Evolutionary conservation across 1,140 invertebrate species (phyloP), one percentile per base, ranked within the genome.

Genomic region (Apis dorsata): DNA sequence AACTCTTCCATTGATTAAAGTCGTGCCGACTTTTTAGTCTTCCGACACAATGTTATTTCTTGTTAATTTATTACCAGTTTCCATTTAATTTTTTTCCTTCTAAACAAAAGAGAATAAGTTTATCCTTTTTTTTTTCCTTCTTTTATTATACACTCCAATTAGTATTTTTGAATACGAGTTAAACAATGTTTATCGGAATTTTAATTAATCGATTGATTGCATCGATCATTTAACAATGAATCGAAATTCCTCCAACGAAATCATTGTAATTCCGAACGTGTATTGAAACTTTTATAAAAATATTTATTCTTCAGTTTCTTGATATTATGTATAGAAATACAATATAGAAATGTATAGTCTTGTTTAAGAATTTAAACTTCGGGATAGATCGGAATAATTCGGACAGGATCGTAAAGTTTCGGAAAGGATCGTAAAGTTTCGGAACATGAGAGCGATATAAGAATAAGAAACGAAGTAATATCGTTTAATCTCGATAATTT

Each of bases 151-250:
- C 12, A 15, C 12, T 44, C 19, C 49, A 15, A 15, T 21, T 51
- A 49, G 10, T 8, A 44, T 8, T 17, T 4, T 11, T 1, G 1
- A 49, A 8, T 15, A 9, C 12, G 21, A 57, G 44, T 19, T 55
- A 2, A 17, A 5, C 8, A 11, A n/a, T 34, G 62, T 76, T 51
- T 60, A 70, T 70, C 62, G 24, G 34, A 51, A 62, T 59, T 79
- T 21, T 28, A 59, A 79, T 71, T 51, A 69, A 71, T 59, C 44
- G 55, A 79, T 71, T 11, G n/a, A 1, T 59, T 17, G 74, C 19
- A 3, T 17, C 60, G 66, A 60, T 78, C 65, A n/a, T 59, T 28
- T 66, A 53, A 69, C 77, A 11, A 53, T 24, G 44, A 53, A 71
- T 79, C 19, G 19, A 66, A 51, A 79, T 0, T 17, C 59, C 1